A percentile compares a stretch with the other conserved stretches of the same genome.
Conservation (phyloP, 2,888 invertebrate species). For the Hipparchia semele region DNA sequence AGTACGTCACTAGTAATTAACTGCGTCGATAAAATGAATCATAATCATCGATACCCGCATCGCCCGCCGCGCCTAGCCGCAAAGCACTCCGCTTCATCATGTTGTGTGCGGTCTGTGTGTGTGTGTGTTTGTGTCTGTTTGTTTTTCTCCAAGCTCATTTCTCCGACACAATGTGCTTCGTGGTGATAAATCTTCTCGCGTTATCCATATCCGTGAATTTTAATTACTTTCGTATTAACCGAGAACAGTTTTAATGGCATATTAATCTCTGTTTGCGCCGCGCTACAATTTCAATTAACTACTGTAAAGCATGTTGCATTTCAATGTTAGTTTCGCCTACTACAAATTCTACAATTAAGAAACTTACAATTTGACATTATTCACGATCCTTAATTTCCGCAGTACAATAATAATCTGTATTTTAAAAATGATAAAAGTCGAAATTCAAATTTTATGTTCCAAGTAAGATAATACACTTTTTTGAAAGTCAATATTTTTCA, state of each 20-base stretch:
- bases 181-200: slow-evolving; percentile 14
- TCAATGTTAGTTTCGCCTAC: not conserved
- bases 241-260: slow-evolving; percentile 6
- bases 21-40: too few relatives aligned
- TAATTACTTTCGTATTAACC: slow-evolving; percentile 7
- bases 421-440: too few relatives aligned
- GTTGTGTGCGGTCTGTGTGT: not conserved
- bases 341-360: too few relatives aligned
- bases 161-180: not conserved
- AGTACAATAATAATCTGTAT: too few relatives aligned
- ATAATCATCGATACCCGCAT: not conserved
- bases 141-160: slow-evolving; percentile 5
- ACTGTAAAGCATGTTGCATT: not conserved
- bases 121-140: slow-evolving; percentile 4
- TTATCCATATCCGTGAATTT: slow-evolving; percentile 18
- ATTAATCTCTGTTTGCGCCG: slow-evolving; percentile 21
- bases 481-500: too few relatives aligned
- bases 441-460: too few relatives aligned
- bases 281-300: not conserved
- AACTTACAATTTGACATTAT: too few relatives aligned
- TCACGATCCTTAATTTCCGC: too few relatives aligned
- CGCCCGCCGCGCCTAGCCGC: not conserved
- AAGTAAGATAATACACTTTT: too few relatives aligned
- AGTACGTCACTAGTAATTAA: not conserved
- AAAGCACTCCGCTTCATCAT: not conserved